These are phyloP conservation scores for Oxyruncus cristatus DNA, from an alignment of 2,113 vertebrate species.

Conservation along the genomic window DNA sequence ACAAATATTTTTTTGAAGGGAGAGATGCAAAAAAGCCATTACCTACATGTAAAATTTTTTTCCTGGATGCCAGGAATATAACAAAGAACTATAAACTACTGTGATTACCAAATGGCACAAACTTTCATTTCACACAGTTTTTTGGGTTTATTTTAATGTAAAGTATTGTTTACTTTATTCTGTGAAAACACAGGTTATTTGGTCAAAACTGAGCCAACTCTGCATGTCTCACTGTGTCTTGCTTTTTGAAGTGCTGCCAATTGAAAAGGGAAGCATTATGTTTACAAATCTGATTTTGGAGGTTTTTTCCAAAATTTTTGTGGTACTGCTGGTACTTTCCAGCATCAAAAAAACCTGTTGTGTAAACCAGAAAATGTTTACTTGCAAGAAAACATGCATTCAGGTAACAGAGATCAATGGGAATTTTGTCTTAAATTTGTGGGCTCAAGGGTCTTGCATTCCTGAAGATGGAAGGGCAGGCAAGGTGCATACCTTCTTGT, in stretches of 20 bases:
- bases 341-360: constrained; percentile 23
- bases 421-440: neutral
- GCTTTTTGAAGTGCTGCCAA: constrained; percentile 73
- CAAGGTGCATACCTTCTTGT: neutral
- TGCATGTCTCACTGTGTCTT: constrained; percentile 49
- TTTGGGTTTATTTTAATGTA: constrained; percentile 65
- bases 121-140: constrained; percentile 70
- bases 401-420: neutral
- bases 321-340: constrained; percentile 66
- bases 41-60: constrained; percentile 76
- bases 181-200: constrained; percentile 70
- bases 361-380: constrained; percentile 54
- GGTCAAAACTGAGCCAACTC: constrained; percentile 65
- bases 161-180: constrained; percentile 68
- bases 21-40: constrained; percentile 72
- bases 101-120: constrained; percentile 77
- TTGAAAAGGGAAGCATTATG: constrained; percentile 77
- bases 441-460: neutral
- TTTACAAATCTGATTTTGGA: constrained; percentile 73
- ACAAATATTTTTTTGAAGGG: constrained; percentile 80
- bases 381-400: neutral
- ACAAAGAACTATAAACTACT: constrained; percentile 73
- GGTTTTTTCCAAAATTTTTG: constrained; percentile 74
- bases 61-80: constrained; percentile 72
- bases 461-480: neutral